Percentiles rank a stretch among this genome's conserved stretches.
Evolutionary conservation across 2,113 vertebrate species (phyloP).

Genomic region (Tenebrosternarchus preto): DNA sequence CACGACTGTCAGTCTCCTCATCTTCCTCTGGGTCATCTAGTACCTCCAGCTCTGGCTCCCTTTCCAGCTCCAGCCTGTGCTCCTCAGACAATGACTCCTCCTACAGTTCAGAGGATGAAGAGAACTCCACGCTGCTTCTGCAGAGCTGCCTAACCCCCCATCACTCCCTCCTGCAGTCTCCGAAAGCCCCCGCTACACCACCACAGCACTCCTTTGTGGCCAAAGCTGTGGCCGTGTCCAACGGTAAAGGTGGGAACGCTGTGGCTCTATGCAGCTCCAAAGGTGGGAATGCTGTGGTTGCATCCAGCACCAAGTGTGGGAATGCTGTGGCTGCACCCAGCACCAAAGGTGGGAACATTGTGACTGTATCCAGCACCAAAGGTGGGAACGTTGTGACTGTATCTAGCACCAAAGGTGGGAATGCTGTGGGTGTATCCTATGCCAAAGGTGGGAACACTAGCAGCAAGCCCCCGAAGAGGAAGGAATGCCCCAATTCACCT

Average conservation of each 20-base stretch:
- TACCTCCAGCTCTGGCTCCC: slow-evolving; percentile 90
- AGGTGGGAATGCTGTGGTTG: slow-evolving; percentile 42
- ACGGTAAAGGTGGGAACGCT: slow-evolving; percentile 73
- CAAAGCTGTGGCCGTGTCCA: slow-evolving; percentile 77
- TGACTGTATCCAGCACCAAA: slow-evolving; percentile 76
- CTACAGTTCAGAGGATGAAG: slow-evolving; percentile 93
- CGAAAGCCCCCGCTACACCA: slow-evolving; percentile 76
- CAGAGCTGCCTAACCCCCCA: slow-evolving; percentile 90
- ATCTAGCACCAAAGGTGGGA: slow-evolving; percentile 75
- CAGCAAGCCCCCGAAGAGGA: slow-evolving; percentile 80
- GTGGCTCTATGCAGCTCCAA: slow-evolving; percentile 52
- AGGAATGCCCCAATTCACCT: slow-evolving; percentile 79
- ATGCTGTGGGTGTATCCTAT: slow-evolving; percentile 40
- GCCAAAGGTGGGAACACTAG: slow-evolving; percentile 38
- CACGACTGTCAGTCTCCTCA: slow-evolving; percentile 88
- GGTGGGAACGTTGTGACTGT: slow-evolving; percentile 79
- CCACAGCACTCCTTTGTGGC: slow-evolving; percentile 86
- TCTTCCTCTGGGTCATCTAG: slow-evolving; percentile 94
- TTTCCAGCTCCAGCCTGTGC: slow-evolving; percentile 92
- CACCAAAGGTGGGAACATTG: slow-evolving; percentile 67
- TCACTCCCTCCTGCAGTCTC: slow-evolving; percentile 81
- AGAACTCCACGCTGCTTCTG: slow-evolving; percentile 86
- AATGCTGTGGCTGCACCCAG: slow-evolving; percentile 73
- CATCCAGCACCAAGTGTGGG: slow-evolving; percentile 76
- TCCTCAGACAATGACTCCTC: slow-evolving; percentile 97